Evolutionary conservation across 2,113 vertebrate species (phyloP).

Genomic region (Nettapus auritus): DNA sequence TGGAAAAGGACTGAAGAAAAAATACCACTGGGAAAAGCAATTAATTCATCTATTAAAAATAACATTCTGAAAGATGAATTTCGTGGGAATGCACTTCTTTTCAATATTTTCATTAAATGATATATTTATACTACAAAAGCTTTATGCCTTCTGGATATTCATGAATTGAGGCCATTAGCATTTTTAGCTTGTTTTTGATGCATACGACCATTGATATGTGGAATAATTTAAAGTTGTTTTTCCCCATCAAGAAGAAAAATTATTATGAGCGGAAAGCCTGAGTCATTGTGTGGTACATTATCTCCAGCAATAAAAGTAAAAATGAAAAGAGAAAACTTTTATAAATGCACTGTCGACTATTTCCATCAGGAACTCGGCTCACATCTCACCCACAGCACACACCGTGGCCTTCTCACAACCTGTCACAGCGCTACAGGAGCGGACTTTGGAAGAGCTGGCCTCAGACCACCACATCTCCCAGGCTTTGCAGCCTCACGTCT

Average conservation of each 20-base stretch:
- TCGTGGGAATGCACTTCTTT: constrained; percentile 35
- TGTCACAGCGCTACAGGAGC: not conserved
- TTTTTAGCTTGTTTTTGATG: constrained; percentile 50
- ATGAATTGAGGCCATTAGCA: constrained; percentile 26
- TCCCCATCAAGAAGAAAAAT: constrained; percentile 48
- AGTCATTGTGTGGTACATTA: constrained; percentile 27
- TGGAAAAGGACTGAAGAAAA: constrained; percentile 21
- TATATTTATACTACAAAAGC: constrained; percentile 53
- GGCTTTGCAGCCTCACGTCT: not conserved
- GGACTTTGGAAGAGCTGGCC: not conserved
- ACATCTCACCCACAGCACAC: not conserved
- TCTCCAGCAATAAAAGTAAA: not conserved
- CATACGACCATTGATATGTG: not conserved
- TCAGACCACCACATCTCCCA: not conserved
- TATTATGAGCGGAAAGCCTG: constrained; percentile 28
- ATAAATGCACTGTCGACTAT: not conserved
- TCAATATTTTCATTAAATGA: constrained; percentile 58
- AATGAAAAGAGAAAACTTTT: not conserved
- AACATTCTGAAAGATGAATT: constrained; percentile 39
- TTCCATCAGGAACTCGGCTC: not conserved
- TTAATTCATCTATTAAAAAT: constrained; percentile 51
- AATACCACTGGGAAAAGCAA: constrained; percentile 14
- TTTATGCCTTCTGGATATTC: constrained; percentile 53
- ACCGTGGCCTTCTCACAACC: not conserved
- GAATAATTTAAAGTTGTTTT: constrained; percentile 32